Evolutionary conservation across 2,888 invertebrate species (phyloP), one percentile per base, ranked within the genome.

Genomic region (Poecilobothrus nobilitatus): DNA sequence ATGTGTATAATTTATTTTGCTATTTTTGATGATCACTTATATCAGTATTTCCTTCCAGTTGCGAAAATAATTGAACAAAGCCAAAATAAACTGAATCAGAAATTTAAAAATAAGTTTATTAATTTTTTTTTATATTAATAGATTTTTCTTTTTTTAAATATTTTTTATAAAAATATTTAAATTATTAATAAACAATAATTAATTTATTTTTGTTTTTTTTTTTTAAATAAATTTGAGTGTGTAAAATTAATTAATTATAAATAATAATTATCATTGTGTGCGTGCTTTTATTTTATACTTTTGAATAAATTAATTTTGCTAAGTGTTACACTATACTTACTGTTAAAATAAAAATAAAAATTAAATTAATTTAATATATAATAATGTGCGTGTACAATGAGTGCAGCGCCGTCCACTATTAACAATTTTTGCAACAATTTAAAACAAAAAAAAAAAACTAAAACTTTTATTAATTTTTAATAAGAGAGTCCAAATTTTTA

Each of bases 201-300:
- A 53, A 53, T 53, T 53, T 15, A 18, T 15, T 53, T 10, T 44
- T 44, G 12, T 44, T 44, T 44, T 10, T 44, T 9, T 44, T 12
- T 53, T n/a, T 53, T 15, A 53, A 53, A 53, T 53, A 53, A 53
- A n/a, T 53, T 53, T 53, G 18, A 53, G 53, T 53, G 53, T 53
- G 9, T 27, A 27, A 27, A 53, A 18, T 53, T 53, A 53, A 53
- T 18, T 53, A 53, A 53, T 53, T 53, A 53, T 53, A 53, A 53
- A 53, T 44, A 53, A 53, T 53, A 18, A 53, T 53, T 53, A 53
- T 53, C 53, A 53, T 53, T 53, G 53, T 53, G 53, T 53, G n/a
- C 18, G 18, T 53, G 53, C 53, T 53, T 18, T 53, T 53, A 15
- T 18, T 18, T 41, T 18, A 53, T 53, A 12, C 53, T 18, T 53